Conservation (phyloP, 1,140 invertebrate genomes). For the Geopemphigus sp. region DNA sequence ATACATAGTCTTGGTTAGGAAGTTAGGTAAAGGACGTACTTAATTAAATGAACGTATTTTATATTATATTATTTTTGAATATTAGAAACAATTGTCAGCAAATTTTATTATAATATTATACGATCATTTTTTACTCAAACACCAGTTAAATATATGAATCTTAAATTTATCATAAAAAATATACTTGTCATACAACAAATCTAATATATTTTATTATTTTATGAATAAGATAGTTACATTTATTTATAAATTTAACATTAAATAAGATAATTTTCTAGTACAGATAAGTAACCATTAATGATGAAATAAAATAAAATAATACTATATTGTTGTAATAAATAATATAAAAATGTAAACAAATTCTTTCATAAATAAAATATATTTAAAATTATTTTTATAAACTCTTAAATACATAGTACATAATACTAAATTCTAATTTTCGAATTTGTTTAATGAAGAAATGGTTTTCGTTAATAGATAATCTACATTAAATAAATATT, state of each 20-base stretch:
- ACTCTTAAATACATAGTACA: not conserved
- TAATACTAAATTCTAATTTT: not conserved
- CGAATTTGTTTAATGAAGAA: not conserved
- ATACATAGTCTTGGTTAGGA: too few species aligned
- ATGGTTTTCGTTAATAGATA: not conserved
- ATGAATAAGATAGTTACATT: not conserved
- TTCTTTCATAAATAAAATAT: conserved; percentile 1
- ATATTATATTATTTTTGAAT: too few species aligned
- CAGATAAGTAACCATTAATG: not conserved
- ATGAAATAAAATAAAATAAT: not conserved
- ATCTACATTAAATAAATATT: conserved; percentile 12
- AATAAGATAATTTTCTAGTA: not conserved
- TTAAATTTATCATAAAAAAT: too few species aligned
- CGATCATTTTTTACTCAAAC: too few species aligned
- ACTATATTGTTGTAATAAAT: conserved; percentile 21
- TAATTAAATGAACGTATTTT: too few species aligned
- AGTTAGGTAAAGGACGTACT: too few species aligned
- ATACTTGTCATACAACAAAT: not conserved
- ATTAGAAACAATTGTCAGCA: too few species aligned
- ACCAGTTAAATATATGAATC: too few species aligned
- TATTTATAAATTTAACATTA: not conserved
- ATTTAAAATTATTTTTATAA: conserved; percentile 9
- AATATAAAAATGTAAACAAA: conserved; percentile 10
- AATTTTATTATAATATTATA: too few species aligned
- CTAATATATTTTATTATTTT: not conserved